Evolutionary conservation across 2,797 vertebrate species (phyloP).

Genomic region (Aselliscus stoliczkanus): DNA sequence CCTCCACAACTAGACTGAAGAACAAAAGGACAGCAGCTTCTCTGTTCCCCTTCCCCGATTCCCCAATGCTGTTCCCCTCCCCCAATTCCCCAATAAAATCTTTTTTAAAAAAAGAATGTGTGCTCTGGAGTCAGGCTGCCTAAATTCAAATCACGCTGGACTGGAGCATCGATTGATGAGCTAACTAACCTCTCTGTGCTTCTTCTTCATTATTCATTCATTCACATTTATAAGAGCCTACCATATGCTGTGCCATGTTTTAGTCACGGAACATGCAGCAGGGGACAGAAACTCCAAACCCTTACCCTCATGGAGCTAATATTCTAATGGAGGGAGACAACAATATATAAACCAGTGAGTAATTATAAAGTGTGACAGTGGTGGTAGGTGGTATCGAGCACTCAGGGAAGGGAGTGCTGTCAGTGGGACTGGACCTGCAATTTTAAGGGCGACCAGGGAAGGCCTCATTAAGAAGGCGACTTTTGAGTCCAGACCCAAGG

Average conservation of each 20-base stretch:
- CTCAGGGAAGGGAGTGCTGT: too few species aligned
- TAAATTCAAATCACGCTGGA: not conserved
- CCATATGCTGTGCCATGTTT: not conserved
- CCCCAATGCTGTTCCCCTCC: too few species aligned
- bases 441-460: not conserved
- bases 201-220: not conserved
- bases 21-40: too few species aligned
- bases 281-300: not conserved
- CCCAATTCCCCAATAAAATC: too few species aligned
- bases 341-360: not conserved
- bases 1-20: too few species aligned
- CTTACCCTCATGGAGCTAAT: not conserved
- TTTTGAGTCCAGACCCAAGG: not conserved
- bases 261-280: not conserved
- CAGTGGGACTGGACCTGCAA: not conserved
- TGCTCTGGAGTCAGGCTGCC: not conserved
- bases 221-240: not conserved
- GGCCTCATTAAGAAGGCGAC: not conserved
- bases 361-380: not conserved
- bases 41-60: too few species aligned
- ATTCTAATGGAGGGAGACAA: not conserved
- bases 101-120: not conserved
- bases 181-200: not conserved
- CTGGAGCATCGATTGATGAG: not conserved
- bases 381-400: not conserved